A percentile compares a stretch with the other conserved stretches of the same genome.
Evolutionary conservation across 2,113 vertebrate genomes (phyloP).

Genomic region (Hippocampus mohnikei): DNA sequence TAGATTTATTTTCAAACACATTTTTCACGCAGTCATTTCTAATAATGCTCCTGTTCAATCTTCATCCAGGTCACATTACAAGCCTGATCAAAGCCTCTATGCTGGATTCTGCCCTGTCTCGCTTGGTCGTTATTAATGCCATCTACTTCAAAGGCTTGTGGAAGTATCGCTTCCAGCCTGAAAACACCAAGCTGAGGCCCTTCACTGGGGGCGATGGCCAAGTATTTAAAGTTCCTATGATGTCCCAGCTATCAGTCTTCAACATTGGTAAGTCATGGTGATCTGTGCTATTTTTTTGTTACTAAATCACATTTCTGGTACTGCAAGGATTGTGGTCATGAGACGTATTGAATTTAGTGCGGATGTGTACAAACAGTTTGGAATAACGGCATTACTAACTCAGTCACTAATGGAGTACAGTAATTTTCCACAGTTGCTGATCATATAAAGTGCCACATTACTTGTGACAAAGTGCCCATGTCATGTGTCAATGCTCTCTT

Average conservation of each 20-base stretch:
- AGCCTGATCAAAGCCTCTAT: constrained; percentile 79
- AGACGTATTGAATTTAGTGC: no score
- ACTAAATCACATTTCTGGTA: neutral
- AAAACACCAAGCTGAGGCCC: constrained; percentile 85
- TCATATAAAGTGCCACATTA: no score
- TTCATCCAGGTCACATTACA: constrained; percentile 84
- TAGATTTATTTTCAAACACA: neutral
- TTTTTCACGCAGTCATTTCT: neutral
- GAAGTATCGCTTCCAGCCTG: constrained; percentile 87
- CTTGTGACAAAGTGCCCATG: no score
- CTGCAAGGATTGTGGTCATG: no score
- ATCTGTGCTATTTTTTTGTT: neutral
- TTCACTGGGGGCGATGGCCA: constrained; percentile 81
- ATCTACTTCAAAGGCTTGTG: constrained; percentile 95
- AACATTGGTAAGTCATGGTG: constrained; percentile 79
- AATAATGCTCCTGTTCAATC: constrained; percentile 8
- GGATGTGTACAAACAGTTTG: no score
- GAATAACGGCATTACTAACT: no score
- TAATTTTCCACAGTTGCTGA: no score
- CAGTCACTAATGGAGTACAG: no score
- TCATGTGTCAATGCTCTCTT: no score
- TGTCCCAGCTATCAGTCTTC: constrained; percentile 88
- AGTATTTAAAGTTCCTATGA: constrained; percentile 85
- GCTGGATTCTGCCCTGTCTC: constrained; percentile 76
- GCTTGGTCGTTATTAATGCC: constrained; percentile 83